Evolutionary conservation across 1,140 invertebrate species (phyloP).

Genomic region (Orius insidiosus): DNA sequence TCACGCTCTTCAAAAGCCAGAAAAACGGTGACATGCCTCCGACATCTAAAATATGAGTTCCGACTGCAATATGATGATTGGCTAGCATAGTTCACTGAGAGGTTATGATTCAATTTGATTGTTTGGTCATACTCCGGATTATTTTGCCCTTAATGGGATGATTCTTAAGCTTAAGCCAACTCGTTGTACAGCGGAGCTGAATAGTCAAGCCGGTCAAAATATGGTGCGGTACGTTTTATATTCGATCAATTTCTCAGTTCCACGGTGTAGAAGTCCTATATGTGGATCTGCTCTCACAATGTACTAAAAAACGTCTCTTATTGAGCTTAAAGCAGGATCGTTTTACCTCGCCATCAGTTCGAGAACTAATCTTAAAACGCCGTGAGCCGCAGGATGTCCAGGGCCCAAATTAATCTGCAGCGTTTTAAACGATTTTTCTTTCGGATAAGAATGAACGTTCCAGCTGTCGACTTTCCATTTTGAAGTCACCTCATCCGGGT

Average conservation of each 20-base stretch:
- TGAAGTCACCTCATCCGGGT: conserved; percentile 26
- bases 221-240: conserved; percentile 94
- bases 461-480: conserved; percentile 22
- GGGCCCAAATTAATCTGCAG: conserved; percentile 65
- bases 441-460: background rate
- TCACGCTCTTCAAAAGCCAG: conserved; percentile 80
- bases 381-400: conserved; percentile 72
- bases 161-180: conserved; percentile 90
- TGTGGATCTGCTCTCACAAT: conserved; percentile 81
- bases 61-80: conserved; percentile 65
- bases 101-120: too few species aligned
- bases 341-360: conserved; percentile 59
- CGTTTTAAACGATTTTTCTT: conserved; percentile 36
- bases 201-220: conserved; percentile 96
- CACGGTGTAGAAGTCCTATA: conserved; percentile 87
- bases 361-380: conserved; percentile 58
- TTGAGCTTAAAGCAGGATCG: too few species aligned
- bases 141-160: conserved; percentile 82
- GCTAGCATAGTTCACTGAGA: conserved; percentile 69
- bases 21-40: conserved; percentile 78
- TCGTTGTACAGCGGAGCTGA: conserved; percentile 99
- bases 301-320: conserved; percentile 42
- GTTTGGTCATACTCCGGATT: conserved; percentile 84
- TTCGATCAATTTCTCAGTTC: conserved; percentile 94
- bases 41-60: conserved; percentile 55